Conservation (phyloP, 2,888 invertebrate species). For the Eubasilissa splendida region DNA sequence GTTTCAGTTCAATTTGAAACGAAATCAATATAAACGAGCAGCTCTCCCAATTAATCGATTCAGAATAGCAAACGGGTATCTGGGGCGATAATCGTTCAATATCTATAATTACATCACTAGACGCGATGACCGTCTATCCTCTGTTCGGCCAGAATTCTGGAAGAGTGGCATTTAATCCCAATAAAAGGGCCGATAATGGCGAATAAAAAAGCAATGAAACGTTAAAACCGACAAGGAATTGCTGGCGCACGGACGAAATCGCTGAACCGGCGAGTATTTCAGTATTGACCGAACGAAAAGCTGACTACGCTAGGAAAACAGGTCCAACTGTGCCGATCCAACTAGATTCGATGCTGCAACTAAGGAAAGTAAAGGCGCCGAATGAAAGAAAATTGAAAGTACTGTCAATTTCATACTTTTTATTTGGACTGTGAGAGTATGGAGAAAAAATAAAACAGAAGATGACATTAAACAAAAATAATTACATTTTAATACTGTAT, state of each 20-base stretch:
- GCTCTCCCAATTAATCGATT: too few species aligned
- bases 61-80: too few species aligned
- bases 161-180: not conserved
- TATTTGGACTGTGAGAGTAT: too few species aligned
- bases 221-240: constrained; percentile 6
- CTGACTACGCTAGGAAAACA: constrained; percentile 21
- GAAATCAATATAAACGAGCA: too few species aligned
- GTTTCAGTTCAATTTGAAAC: too few species aligned
- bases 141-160: not conserved
- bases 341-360: not conserved
- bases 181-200: constrained; percentile 8
- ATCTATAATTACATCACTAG: too few species aligned
- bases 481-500: too few species aligned
- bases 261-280: constrained; percentile 18
- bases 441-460: too few species aligned
- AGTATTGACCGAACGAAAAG: constrained; percentile 13
- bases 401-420: too few species aligned
- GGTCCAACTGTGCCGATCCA: constrained; percentile 8
- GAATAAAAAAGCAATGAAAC: not conserved
- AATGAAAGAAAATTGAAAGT: not conserved
- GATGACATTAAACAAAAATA: too few species aligned
- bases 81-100: too few species aligned
- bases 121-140: too few species aligned
- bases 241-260: not conserved
- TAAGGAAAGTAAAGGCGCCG: constrained; percentile 4